Evolutionary conservation across 2,113 vertebrate genomes (phyloP), one percentile per base, ranked within the genome.

Genomic region (Ageneiosus marmoratus): DNA sequence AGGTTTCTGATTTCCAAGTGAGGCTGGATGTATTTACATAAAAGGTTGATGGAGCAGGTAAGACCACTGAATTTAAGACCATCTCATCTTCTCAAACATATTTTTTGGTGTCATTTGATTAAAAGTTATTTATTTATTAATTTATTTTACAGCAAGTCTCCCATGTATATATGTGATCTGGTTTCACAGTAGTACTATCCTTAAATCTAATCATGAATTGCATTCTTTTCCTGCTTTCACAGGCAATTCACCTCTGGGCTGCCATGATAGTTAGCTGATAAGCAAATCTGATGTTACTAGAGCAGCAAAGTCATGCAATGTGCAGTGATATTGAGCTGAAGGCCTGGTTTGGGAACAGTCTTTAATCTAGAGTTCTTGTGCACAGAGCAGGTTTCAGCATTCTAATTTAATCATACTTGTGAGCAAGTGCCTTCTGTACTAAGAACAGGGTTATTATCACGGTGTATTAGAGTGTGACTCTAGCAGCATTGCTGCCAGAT

Each of bases 401-500:
- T n/a, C 20, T 60, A 13, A 62, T 79, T 63, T 44, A 62, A 29
- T 48, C 55, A 46, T 78, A 44, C 37, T 78, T 78, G 13, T 22
- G 7, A 63, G 48, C 24, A 63, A 46, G 16, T 79, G 24, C 27
- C 37, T 46, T n/a, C 16, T 79, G 41, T 46, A 62, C 15, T 79
- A 51, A 74, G n/a, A 51, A 74, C 46, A 51, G 27, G 15, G 27
- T 74, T 74, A 44, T 78, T 53, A 46, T 22, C 48, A 7, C 29
- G 58, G 27, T 69, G 58, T 80, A 4, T 50, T 81, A 60, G 56
- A 58, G 22, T 82, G 24, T 62, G 60, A 73, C 29, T 13, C 44
- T 82, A 41, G 58, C 32, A 78, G 63, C n/a, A 7, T n/a, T 62
- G 51, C 62, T 73, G 50, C 75, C 62, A 84, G 51, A 72, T 50